A percentile compares a stretch with the other conserved stretches of the same genome.
Evolutionary conservation across 2,797 vertebrate genomes (phyloP).

Genomic region (Hydrophis major): DNA sequence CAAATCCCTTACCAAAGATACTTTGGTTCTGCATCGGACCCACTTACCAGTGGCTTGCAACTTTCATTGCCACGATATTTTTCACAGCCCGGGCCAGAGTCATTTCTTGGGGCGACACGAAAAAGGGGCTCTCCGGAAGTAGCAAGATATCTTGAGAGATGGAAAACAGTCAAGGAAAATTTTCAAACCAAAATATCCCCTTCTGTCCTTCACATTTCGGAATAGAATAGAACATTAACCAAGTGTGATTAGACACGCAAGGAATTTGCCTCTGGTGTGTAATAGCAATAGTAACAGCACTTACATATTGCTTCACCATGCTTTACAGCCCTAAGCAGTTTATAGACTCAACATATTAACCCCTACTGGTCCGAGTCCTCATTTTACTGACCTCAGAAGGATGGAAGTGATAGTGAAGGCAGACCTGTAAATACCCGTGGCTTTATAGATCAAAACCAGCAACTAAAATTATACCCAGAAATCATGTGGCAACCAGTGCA

Average conservation of each 20-base stretch:
- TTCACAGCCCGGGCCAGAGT: slow-evolving; percentile 53
- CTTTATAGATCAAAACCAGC: neutral
- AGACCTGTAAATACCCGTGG: neutral
- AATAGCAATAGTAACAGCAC: neutral
- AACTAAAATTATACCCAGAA: neutral
- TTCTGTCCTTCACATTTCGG: too few relatives aligned
- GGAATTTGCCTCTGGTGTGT: neutral
- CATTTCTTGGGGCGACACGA: slow-evolving; percentile 72
- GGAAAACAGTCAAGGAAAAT: neutral
- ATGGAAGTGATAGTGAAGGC: too few relatives aligned
- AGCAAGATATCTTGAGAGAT: slow-evolving; percentile 80
- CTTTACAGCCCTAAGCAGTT: neutral
- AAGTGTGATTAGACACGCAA: neutral
- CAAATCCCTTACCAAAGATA: too few relatives aligned
- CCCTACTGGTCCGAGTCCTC: neutral
- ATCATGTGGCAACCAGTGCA: neutral
- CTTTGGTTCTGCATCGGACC: neutral
- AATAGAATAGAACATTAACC: neutral
- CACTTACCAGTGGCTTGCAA: slow-evolving; percentile 80
- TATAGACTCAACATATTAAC: neutral
- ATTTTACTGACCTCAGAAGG: neutral
- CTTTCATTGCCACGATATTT: slow-evolving; percentile 55
- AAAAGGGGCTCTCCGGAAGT: slow-evolving; percentile 84
- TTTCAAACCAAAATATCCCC: neutral
- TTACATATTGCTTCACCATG: neutral